Evolutionary conservation across 2,113 vertebrate species (phyloP).

Genomic region (Trochalopteron elliotii): DNA sequence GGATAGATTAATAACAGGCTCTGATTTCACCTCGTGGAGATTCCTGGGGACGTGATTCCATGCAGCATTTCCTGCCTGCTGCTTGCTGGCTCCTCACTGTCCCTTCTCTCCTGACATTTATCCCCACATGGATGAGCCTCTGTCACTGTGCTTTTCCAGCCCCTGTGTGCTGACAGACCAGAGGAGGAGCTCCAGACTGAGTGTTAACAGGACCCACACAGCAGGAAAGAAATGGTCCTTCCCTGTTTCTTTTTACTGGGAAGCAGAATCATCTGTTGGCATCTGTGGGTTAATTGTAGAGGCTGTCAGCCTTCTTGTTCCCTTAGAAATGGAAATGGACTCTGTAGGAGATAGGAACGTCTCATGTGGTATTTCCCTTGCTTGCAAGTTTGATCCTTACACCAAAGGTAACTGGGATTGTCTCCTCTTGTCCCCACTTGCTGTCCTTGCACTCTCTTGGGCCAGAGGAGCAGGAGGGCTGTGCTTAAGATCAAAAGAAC

Average conservation of each 20-base stretch:
- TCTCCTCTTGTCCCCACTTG: neutral
- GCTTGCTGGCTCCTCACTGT: neutral
- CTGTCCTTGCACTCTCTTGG: neutral
- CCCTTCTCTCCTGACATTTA: neutral
- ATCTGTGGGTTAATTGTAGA: neutral
- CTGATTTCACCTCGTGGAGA: slow-evolving; percentile 33
- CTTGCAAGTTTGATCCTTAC: neutral
- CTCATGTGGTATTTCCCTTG: neutral
- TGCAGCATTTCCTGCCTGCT: neutral
- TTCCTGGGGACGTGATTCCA: neutral
- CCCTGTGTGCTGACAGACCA: neutral
- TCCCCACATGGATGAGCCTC: neutral
- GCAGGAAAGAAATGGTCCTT: neutral
- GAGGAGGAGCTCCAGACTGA: neutral
- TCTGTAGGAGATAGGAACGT: neutral
- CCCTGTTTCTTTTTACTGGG: neutral
- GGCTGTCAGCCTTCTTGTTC: neutral
- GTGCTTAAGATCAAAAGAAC: neutral
- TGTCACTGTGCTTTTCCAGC: neutral
- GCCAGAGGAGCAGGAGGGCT: neutral
- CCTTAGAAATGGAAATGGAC: neutral
- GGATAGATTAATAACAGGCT: slow-evolving; percentile 54
- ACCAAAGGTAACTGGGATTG: neutral
- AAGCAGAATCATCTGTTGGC: neutral
- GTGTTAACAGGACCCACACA: neutral